These are phyloP conservation scores for Watersipora subatra DNA, from an alignment of 1,140 invertebrate genomes.

Conservation along the genomic window DNA sequence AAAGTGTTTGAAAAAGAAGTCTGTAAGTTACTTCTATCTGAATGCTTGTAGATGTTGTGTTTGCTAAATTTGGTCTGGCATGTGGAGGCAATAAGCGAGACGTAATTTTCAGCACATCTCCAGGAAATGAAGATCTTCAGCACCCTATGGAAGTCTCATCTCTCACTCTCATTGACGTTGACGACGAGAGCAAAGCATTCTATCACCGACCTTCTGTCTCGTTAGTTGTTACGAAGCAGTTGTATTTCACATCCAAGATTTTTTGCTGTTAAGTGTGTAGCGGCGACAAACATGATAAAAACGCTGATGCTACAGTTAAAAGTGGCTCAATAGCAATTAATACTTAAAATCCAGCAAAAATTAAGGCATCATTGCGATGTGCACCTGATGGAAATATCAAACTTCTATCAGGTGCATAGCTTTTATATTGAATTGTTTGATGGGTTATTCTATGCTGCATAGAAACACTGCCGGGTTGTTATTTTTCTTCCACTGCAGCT, in stretches of 20 bases:
- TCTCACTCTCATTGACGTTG: constrained; percentile 12
- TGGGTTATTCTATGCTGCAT: no score
- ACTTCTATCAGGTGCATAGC: no score
- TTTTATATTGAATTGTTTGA: no score
- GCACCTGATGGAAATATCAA: not conserved
- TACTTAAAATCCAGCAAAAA: not conserved
- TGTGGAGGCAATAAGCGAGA: constrained; percentile 8
- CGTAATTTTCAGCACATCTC: constrained; percentile 17
- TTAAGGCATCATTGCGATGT: not conserved
- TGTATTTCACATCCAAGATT: not conserved
- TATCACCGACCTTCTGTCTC: constrained; percentile 14
- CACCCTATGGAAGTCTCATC: constrained; percentile 16
- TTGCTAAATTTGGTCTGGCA: not conserved
- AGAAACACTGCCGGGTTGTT: no score
- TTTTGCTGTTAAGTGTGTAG: no score
- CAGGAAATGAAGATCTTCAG: constrained; percentile 21
- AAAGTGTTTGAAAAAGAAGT: no score
- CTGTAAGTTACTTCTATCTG: not conserved
- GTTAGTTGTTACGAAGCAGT: constrained; percentile 4
- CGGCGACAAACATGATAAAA: no score
- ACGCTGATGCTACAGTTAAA: not conserved
- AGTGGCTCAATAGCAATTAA: not conserved
- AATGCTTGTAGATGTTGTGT: not conserved
- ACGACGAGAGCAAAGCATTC: constrained; percentile 16
- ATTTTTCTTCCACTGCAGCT: no score